A percentile compares a stretch with the other conserved stretches of the same genome.
These are phyloP conservation scores for Baryphthengus martii DNA, from an alignment of 2,113 vertebrate genomes.

Conservation along the genomic window DNA sequence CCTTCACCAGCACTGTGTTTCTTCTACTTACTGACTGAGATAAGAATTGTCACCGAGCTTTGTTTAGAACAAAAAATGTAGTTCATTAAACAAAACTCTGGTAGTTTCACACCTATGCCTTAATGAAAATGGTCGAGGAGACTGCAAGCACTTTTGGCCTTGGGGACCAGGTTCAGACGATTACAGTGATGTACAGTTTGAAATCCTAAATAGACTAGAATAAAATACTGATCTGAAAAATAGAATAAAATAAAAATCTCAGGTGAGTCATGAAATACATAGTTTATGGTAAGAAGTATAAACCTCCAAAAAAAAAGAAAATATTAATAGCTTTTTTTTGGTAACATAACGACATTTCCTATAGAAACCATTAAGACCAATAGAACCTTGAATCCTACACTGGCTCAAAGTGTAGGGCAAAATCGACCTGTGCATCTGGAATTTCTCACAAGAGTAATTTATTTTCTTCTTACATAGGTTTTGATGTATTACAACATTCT, in stretches of 20 bases:
- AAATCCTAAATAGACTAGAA: background rate
- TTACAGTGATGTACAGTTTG: background rate
- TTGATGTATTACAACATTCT: background rate
- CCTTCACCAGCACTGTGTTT: background rate
- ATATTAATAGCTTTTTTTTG: background rate
- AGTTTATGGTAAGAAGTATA: too few relatives aligned
- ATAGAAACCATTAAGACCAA: background rate
- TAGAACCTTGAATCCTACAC: background rate
- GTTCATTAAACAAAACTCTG: background rate
- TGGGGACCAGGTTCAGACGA: background rate
- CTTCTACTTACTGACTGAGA: background rate
- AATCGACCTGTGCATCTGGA: background rate
- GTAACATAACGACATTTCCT: background rate
- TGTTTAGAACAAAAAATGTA: background rate
- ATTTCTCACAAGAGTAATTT: background rate
- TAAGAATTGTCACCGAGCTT: background rate
- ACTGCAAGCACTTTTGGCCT: background rate
- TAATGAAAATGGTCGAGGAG: background rate
- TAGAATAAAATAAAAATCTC: background rate
- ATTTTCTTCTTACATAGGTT: background rate
- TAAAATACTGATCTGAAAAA: background rate
- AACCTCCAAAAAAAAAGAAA: background rate
- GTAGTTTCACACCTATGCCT: background rate
- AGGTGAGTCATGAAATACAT: too few relatives aligned
- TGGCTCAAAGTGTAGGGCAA: background rate